These are phyloP conservation scores for Indicator maculatus DNA, from an alignment of 2,113 vertebrate species.

Conservation along the genomic window DNA sequence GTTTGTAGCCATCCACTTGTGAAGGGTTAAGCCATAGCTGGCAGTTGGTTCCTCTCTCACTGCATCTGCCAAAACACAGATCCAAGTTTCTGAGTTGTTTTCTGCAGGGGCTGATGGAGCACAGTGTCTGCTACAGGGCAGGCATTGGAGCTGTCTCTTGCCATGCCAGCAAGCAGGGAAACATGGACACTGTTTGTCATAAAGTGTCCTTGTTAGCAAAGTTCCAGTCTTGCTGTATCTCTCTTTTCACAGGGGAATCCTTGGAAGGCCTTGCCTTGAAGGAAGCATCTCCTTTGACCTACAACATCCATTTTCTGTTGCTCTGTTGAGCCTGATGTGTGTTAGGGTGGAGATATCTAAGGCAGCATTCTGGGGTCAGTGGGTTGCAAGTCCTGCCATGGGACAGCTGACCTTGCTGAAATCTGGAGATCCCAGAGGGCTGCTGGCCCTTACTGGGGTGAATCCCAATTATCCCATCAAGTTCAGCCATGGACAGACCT, in stretches of 20 bases:
- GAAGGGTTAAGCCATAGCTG: neutral
- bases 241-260: neutral
- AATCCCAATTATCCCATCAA: neutral
- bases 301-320: neutral
- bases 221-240: neutral
- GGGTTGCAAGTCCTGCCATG: accelerated
- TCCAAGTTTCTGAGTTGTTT: neutral
- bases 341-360: neutral
- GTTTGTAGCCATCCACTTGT: accelerated
- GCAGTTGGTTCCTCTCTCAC: neutral
- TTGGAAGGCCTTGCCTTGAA: neutral
- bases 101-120: neutral
- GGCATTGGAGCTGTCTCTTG: neutral
- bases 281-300: neutral
- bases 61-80: neutral
- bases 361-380: neutral
- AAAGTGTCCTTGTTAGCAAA: neutral
- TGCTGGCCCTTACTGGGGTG: neutral
- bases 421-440: neutral
- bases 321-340: neutral
- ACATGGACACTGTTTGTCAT: neutral
- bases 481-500: accelerated
- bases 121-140: neutral
- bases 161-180: accelerated
- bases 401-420: neutral